Evolutionary conservation across 2,113 vertebrate genomes (phyloP), one percentile per base, ranked within the genome.

Genomic region (Oryzias melastigma): DNA sequence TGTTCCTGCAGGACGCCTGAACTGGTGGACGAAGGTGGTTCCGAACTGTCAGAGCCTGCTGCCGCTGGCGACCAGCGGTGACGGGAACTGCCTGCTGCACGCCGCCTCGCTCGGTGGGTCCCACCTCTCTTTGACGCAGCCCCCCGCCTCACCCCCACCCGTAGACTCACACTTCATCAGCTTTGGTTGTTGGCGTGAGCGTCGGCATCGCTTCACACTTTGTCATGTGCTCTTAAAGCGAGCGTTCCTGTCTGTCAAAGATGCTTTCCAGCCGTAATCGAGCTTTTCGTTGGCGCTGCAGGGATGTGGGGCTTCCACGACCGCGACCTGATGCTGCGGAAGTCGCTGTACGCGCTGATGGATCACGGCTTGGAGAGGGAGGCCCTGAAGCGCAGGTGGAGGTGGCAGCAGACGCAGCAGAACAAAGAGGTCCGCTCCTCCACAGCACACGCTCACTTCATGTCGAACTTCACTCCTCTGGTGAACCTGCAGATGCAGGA

Each of bases 301-400:
- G 97, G 97, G 0, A 98, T 98, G 97, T 99, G 97, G 97, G 97
- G 97, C 10, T 99, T 98, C 85, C 96, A 99, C 0, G 97, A 99
- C 59, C 80, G 96, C 10, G 96, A 99, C 71, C 85, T 99, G 60
- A 92, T 97, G 93, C 91, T 99, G 1, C 87, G 96, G 2, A 98
- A 99, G 67, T 93, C 96, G 6, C 88, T 99, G 43, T 93, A 98
- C 2, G 89, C 93, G 0, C 75, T 98, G 67, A 98, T 98, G 95
- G 95, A 96, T 20, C 95, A 94, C 47, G 96, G 96, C 0, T 27
- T 42, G 1, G 96, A 98, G 80, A 91, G 93, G 71, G 95, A 97
- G 7, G 95, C 96, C 0, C 80, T 99, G 75, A 93, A 85, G 80
- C 83, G 96, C 19, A 82, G 97, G 29, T 99, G 97, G 97, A 92